Evolutionary conservation across 2,888 invertebrate species (phyloP).

Genomic region (Machimus atricapillus): DNA sequence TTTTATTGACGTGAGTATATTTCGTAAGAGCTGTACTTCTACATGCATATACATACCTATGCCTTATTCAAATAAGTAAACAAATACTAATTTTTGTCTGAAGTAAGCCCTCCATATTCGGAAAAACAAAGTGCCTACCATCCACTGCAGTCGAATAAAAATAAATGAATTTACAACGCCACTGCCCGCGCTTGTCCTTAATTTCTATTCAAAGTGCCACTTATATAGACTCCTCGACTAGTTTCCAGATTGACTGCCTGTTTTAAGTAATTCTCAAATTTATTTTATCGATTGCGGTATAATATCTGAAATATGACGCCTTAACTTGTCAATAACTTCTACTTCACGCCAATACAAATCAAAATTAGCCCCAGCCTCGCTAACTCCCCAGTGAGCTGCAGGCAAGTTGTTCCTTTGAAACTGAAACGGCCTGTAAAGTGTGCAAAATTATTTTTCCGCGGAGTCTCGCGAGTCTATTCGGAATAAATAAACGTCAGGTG

Average conservation of each 20-base stretch:
- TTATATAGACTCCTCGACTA: neutral
- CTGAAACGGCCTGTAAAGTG: neutral
- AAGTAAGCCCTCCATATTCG: neutral
- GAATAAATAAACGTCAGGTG: constrained; percentile 27
- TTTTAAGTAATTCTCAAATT: neutral
- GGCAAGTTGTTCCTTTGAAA: neutral
- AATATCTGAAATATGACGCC: neutral
- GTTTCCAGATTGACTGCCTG: neutral
- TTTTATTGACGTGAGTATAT: too few relatives aligned
- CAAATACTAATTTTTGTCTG: too few relatives aligned
- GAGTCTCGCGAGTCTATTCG: neutral
- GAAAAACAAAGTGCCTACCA: neutral
- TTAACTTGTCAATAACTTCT: neutral
- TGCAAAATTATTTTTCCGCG: constrained; percentile 5
- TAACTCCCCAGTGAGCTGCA: neutral
- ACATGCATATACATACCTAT: too few relatives aligned
- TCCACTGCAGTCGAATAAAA: too few relatives aligned
- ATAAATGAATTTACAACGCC: neutral
- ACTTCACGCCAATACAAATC: neutral
- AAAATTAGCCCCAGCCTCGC: neutral
- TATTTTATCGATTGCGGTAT: neutral
- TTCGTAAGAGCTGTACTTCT: too few relatives aligned
- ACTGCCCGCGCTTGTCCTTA: neutral
- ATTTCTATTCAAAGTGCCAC: neutral
- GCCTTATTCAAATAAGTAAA: too few relatives aligned